phyloP scores from a whole-genome alignment of 2,113 vertebrate genomes.

The Cheilinus undulatus region DNA sequence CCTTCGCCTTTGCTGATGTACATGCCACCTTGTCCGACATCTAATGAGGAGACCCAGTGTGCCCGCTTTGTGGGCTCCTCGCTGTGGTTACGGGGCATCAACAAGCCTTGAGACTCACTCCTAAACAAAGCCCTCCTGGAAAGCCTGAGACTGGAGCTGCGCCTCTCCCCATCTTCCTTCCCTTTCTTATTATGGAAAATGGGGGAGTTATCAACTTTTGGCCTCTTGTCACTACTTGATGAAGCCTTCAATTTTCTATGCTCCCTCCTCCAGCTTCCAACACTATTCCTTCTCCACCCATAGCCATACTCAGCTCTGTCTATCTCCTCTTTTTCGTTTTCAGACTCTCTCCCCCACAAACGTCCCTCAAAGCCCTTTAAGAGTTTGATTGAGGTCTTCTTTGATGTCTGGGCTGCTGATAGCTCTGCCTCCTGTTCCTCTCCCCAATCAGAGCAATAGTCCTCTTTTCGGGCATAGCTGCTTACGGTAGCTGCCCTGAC shows the following conservation, averaged over 20 bases:
- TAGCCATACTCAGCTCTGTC: slow-evolving; percentile 77
- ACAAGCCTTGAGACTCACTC: slow-evolving; percentile 83
- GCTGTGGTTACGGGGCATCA: slow-evolving; percentile 70
- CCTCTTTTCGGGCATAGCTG: slow-evolving; percentile 76
- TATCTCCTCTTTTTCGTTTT: slow-evolving; percentile 67
- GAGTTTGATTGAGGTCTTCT: slow-evolving; percentile 72
- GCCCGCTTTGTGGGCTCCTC: slow-evolving; percentile 66
- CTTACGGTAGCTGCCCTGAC: slow-evolving; percentile 83
- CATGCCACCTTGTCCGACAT: slow-evolving; percentile 76
- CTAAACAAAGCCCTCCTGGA: slow-evolving; percentile 81
- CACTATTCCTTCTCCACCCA: slow-evolving; percentile 69
- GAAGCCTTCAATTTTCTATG: slow-evolving; percentile 60
- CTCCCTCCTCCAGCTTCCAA: slow-evolving; percentile 75
- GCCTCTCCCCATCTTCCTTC: slow-evolving; percentile 76
- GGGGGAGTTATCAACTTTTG: slow-evolving; percentile 72
- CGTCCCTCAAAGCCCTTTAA: slow-evolving; percentile 81
- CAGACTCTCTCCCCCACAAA: slow-evolving; percentile 79
- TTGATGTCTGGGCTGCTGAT: slow-evolving; percentile 38
- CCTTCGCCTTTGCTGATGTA: slow-evolving; percentile 63
- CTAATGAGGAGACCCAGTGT: slow-evolving; percentile 86
- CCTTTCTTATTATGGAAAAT: slow-evolving; percentile 71
- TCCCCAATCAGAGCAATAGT: slow-evolving; percentile 74
- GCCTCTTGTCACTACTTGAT: slow-evolving; percentile 67
- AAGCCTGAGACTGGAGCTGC: slow-evolving; percentile 77
- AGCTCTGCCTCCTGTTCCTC: slow-evolving; percentile 59